Evolutionary conservation across 2,888 invertebrate genomes (phyloP).

Genomic region (Monopis laevigella): DNA sequence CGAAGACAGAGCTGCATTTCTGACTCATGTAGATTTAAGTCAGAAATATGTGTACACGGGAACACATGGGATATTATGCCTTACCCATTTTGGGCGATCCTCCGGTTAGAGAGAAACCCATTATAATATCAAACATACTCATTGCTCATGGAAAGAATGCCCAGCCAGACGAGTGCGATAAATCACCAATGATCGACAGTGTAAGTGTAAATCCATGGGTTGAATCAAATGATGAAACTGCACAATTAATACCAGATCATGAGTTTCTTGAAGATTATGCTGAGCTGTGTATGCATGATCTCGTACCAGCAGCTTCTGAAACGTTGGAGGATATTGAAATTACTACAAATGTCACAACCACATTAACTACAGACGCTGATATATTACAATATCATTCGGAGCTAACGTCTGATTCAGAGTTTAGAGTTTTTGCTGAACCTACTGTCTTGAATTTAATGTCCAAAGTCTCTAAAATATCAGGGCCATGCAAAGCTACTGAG

Average conservation of each 20-base stretch:
- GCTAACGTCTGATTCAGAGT: too few relatives aligned
- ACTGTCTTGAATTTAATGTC: too few relatives aligned
- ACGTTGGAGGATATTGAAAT: not conserved
- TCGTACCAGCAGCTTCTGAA: not conserved
- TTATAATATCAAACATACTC: not conserved
- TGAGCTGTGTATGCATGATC: not conserved
- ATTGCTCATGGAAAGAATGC: not conserved
- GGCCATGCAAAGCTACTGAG: too few relatives aligned
- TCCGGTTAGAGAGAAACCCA: not conserved
- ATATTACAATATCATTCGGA: not conserved
- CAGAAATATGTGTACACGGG: constrained; percentile 10
- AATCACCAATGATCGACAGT: too few relatives aligned
- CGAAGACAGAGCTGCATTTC: not conserved
- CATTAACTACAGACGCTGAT: not conserved
- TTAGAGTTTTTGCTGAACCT: too few relatives aligned
- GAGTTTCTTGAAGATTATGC: not conserved
- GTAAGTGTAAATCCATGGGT: not conserved
- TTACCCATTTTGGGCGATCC: constrained; percentile 6
- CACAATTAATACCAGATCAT: not conserved
- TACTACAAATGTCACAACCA: not conserved
- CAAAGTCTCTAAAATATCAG: too few relatives aligned
- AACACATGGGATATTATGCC: constrained; percentile 13
- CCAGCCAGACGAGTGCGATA: not conserved
- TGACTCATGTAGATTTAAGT: not conserved
- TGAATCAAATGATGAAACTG: not conserved